Percentiles rank a stretch among this genome's conserved stretches.
Conservation (phyloP, 2,113 vertebrate genomes). For the Sturnus vulgaris region DNA sequence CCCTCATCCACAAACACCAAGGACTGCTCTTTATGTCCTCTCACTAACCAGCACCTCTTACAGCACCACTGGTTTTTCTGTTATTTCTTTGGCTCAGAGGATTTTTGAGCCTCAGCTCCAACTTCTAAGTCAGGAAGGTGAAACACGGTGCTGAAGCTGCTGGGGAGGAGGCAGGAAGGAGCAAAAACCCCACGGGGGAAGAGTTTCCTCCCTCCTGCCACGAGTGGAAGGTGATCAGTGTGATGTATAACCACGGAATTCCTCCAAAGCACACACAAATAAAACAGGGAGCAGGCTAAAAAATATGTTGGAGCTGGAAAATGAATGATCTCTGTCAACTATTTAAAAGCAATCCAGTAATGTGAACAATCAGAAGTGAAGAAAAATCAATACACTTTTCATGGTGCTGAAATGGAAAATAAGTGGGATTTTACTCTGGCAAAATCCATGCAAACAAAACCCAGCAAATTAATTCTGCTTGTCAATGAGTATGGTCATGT, state of each 20-base stretch:
- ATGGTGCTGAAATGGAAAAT: slow-evolving; percentile 62
- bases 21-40: fast-evolving
- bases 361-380: slow-evolving; percentile 65
- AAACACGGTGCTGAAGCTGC: background rate
- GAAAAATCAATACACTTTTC: slow-evolving; percentile 69
- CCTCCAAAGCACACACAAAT: background rate
- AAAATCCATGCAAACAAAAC: slow-evolving; percentile 19
- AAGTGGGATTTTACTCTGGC: slow-evolving; percentile 58
- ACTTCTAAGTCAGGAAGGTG: background rate
- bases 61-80: background rate
- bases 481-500: background rate
- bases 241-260: background rate
- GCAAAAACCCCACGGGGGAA: background rate
- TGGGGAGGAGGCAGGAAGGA: background rate
- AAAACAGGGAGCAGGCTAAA: background rate
- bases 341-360: slow-evolving; percentile 70
- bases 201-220: background rate
- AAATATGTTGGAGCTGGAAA: slow-evolving; percentile 44
- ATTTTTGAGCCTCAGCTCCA: background rate
- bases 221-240: background rate
- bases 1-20: background rate
- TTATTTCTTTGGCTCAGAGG: background rate
- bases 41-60: background rate
- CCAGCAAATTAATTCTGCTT: slow-evolving; percentile 9
- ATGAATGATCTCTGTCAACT: slow-evolving; percentile 63